phyloP scores from a whole-genome alignment of 2,113 vertebrate genomes.

The Gavialis gangeticus region DNA sequence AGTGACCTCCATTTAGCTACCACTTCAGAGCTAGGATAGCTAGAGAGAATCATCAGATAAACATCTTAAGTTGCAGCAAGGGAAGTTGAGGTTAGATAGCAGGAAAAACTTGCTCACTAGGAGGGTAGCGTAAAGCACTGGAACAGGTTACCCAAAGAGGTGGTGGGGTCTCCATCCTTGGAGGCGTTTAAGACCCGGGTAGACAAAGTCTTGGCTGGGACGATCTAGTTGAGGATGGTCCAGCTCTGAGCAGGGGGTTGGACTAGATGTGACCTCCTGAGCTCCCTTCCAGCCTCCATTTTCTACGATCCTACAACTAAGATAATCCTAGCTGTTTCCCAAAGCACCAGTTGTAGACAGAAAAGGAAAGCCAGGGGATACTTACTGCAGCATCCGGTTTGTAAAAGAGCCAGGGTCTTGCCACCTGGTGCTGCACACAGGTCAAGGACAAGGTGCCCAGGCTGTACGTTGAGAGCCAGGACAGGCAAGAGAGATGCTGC shows the following conservation, averaged over 20 bases:
- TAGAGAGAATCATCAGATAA: background rate
- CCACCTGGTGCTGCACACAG: conserved; percentile 95
- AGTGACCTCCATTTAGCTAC: background rate
- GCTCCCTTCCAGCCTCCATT: too few relatives aligned
- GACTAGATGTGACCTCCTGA: too few relatives aligned
- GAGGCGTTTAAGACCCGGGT: too few relatives aligned
- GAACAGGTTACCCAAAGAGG: too few relatives aligned
- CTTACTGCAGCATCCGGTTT: conserved; percentile 88
- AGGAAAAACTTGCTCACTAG: too few relatives aligned
- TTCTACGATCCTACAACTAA: too few relatives aligned
- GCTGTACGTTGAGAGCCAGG: conserved; percentile 86
- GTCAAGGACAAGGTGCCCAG: conserved; percentile 87
- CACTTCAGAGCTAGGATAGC: background rate
- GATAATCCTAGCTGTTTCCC: background rate
- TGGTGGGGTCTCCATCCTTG: too few relatives aligned
- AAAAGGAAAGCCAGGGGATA: background rate
- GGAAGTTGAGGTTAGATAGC: too few relatives aligned
- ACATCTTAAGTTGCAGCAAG: background rate
- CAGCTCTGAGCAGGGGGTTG: too few relatives aligned
- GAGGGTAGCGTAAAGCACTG: too few relatives aligned
- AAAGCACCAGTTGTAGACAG: rapidly evolving
- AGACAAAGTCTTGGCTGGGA: too few relatives aligned
- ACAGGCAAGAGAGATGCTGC: conserved; percentile 94
- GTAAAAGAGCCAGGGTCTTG: conserved; percentile 91
- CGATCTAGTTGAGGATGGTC: too few relatives aligned